A percentile compares a stretch with the other conserved stretches of the same genome.
These are phyloP conservation scores for Diorhabda elongata DNA, from an alignment of 1,140 invertebrate species.

Conservation along the genomic window DNA sequence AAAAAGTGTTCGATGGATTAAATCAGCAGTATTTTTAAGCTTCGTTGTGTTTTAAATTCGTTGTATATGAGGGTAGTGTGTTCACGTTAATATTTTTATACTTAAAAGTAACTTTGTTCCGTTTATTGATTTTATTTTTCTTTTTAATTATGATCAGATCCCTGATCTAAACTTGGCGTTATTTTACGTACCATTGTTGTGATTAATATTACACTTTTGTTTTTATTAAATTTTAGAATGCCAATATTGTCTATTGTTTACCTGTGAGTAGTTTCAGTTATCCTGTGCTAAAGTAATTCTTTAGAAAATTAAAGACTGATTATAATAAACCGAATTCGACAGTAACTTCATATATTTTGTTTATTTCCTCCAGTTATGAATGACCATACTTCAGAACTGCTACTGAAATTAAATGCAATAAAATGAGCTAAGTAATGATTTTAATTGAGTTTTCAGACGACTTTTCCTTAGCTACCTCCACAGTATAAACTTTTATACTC, in stretches of 20 bases:
- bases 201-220: slow-evolving; percentile 37
- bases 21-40: slow-evolving; percentile 17
- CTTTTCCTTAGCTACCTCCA: too few species aligned
- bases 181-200: slow-evolving; percentile 44
- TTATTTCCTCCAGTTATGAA: too few species aligned
- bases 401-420: too few species aligned
- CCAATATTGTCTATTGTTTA: slow-evolving; percentile 21
- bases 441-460: too few species aligned
- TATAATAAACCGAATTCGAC: too few species aligned
- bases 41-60: slow-evolving; percentile 41
- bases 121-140: slow-evolving; percentile 33
- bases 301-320: not conserved
- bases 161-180: slow-evolving; percentile 38
- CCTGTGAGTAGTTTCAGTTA: slow-evolving; percentile 4
- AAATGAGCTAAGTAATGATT: too few species aligned
- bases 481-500: too few species aligned
- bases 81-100: slow-evolving; percentile 43
- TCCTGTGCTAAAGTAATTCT: slow-evolving; percentile 5
- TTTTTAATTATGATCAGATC: slow-evolving; percentile 32
- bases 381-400: too few species aligned
- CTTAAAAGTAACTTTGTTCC: slow-evolving; percentile 39
- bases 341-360: too few species aligned
- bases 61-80: slow-evolving; percentile 44
- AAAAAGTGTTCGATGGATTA: not conserved
- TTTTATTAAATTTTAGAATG: slow-evolving; percentile 29